Evolutionary conservation across 2,888 invertebrate genomes (phyloP).

Genomic region (Sinelater perroti): DNA sequence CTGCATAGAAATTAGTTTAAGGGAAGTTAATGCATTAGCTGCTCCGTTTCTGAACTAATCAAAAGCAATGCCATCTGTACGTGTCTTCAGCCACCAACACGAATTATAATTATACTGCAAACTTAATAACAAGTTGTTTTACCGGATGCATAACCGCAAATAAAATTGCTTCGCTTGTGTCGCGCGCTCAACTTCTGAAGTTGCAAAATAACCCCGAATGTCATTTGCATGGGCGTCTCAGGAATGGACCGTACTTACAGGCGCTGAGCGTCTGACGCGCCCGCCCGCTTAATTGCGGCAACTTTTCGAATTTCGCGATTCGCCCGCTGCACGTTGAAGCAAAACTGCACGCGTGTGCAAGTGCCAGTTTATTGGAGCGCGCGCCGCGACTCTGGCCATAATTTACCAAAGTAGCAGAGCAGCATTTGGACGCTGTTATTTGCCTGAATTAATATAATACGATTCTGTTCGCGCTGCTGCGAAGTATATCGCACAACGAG

Average conservation of each 20-base stretch:
- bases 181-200: constrained; percentile 1
- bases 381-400: neutral
- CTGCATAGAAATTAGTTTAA: constrained; percentile 46
- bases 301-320: too few species aligned
- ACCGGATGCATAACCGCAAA: constrained; percentile 38
- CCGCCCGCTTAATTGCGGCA: too few species aligned
- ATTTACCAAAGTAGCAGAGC: neutral
- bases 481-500: constrained; percentile 8
- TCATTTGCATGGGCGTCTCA: neutral
- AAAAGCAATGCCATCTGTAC: constrained; percentile 46
- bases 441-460: neutral
- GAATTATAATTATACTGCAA: constrained; percentile 44
- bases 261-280: too few species aligned
- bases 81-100: constrained; percentile 41
- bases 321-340: too few species aligned
- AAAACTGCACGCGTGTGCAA: too few species aligned
- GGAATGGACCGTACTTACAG: neutral
- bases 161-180: constrained; percentile 34
- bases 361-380: too few species aligned
- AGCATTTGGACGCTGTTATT: neutral
- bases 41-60: constrained; percentile 48
- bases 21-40: constrained; percentile 43
- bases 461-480: neutral
- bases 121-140: constrained; percentile 44
- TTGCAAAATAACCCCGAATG: neutral